Base-by-base conservation (phyloP, 1,140 invertebrate species). In the Pentalonia nigronervosa region DNA sequence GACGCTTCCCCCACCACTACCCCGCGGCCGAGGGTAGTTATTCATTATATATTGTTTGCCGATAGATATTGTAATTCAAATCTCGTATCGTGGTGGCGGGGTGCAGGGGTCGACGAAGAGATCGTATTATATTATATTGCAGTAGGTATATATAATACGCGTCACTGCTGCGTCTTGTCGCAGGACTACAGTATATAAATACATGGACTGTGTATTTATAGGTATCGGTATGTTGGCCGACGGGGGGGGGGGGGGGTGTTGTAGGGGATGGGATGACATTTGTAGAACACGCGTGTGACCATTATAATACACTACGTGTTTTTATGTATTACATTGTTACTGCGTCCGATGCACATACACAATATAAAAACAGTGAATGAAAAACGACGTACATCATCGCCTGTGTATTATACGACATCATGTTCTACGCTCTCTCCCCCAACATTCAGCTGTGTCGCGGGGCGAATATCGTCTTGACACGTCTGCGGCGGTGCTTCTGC, bases 51-150 rank as follows among this genome's bases (percentile, higher is more conserved):
- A 76, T 81, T 21, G 50, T 91, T 91, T 91, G 7, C 41, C 45
- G 60, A 83, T 89, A 89, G 83, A 21, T 48, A 92, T 92, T 92
- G 91, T 92, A 83, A 92, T 92, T 92, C 91, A 92, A 92, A 92
- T 92, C 91, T 84, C 91, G 91, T 92, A 84, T 17, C 67, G 76
- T 7, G 41, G 6, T 36, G 23, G 23, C 23, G 30, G 20, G 81
- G 48, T 50, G 2, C 14, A 41, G 48, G 76, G 36, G 76, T 41
- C 17, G 25, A 45, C 30, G 25, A 14, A 30, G 84, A 47, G 45
- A 47, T 67, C 56, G 56, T n/a, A 67, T 67, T n/a, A 17, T 67
- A 67, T 67, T 67, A 67, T 67, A 67, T n/a, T n/a, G 60, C 60
- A 67, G 60, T 67, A 67, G 14, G 21, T 53, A 50, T 50, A 50